phyloP scores from a whole-genome alignment of 2,797 vertebrate species.

The Trichosurus vulpecula region DNA sequence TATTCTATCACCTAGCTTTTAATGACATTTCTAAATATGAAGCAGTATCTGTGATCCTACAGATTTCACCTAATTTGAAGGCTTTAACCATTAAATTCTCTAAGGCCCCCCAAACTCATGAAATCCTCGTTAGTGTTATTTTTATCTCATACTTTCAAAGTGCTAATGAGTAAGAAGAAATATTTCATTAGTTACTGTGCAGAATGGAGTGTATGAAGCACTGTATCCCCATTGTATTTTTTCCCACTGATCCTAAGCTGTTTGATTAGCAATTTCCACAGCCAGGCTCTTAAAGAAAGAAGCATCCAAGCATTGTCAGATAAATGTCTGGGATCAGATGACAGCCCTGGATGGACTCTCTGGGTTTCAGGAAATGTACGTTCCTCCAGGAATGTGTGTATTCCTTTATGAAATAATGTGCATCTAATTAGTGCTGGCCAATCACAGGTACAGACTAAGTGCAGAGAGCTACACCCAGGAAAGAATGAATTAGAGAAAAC shows the following conservation, averaged over 20 bases:
- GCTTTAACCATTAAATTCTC: constrained; percentile 1
- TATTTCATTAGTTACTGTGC: neutral
- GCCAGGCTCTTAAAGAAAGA: neutral
- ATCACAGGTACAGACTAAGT: neutral
- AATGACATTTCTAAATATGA: neutral
- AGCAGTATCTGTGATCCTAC: neutral
- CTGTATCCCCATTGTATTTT: neutral
- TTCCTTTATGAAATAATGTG: neutral
- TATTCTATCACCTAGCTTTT: neutral
- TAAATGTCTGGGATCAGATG: neutral
- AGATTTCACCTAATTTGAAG: neutral
- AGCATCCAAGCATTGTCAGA: neutral
- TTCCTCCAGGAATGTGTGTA: neutral
- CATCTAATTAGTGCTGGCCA: neutral
- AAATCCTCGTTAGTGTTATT: neutral
- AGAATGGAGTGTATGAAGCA: neutral
- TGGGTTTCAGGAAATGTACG: neutral
- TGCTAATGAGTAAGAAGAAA: neutral
- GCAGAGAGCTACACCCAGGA: neutral
- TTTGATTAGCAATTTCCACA: neutral
- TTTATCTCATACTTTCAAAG: neutral
- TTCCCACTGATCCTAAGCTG: neutral
- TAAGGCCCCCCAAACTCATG: neutral
- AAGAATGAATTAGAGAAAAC: neutral
- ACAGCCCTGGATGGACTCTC: neutral